These are phyloP conservation scores for Sebastes taczanowskii DNA, from an alignment of 2,797 vertebrate genomes.

Conservation along the genomic window DNA sequence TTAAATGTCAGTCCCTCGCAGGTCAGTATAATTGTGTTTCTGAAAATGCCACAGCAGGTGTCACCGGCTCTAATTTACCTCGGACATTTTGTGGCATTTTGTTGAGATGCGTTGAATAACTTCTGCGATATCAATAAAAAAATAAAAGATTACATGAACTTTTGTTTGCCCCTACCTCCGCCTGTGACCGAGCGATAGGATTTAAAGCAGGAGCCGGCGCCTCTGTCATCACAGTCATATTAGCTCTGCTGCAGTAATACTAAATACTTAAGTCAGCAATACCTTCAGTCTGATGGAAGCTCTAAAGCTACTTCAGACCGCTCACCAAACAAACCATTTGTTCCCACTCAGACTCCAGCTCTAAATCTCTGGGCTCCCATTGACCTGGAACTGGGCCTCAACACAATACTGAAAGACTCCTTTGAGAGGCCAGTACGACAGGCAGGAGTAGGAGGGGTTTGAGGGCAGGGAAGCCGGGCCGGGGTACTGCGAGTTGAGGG, in stretches of 20 bases:
- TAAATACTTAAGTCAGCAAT: constrained; percentile 61
- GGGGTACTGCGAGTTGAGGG: constrained; percentile 64
- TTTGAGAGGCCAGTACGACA: constrained; percentile 73
- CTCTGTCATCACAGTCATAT: constrained; percentile 61
- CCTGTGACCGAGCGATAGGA: constrained; percentile 23
- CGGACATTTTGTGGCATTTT: constrained; percentile 77
- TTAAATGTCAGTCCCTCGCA: constrained; percentile 75
- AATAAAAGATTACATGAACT: constrained; percentile 44
- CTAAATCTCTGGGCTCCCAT: constrained; percentile 76
- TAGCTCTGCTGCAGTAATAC: constrained; percentile 56
- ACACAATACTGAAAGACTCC: constrained; percentile 80
- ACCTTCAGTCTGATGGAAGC: constrained; percentile 63
- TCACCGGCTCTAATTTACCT: constrained; percentile 74
- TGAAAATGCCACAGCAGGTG: constrained; percentile 77
- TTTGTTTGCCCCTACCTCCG: constrained; percentile 28
- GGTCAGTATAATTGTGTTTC: constrained; percentile 80
- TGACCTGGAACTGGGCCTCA: constrained; percentile 78
- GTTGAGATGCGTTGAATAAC: constrained; percentile 54
- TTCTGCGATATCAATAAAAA: constrained; percentile 53
- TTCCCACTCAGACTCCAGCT: constrained; percentile 72
- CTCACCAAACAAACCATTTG: constrained; percentile 82
- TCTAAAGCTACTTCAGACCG: constrained; percentile 69
- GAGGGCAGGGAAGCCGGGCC: constrained; percentile 39
- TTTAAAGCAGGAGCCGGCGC: constrained; percentile 14
- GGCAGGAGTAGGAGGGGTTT: constrained; percentile 60